Evolutionary conservation across 2,888 invertebrate genomes (phyloP), one percentile per base, ranked within the genome.

Genomic region (Archaeoteleia sp.): DNA sequence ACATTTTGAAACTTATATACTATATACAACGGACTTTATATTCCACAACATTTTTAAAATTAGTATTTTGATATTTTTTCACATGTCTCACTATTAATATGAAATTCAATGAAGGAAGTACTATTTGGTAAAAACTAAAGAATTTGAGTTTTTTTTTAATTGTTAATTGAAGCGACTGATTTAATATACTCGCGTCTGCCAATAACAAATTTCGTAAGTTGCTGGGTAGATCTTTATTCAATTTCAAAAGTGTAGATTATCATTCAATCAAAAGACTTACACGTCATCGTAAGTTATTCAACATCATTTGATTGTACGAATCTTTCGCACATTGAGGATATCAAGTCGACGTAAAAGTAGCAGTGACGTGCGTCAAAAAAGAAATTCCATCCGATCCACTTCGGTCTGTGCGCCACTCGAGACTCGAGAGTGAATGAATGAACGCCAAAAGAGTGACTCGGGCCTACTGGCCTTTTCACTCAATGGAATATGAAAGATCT

Each of bases 331-430:
- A 48, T 42, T 23, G 61, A 7, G 54, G 49, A n/a, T 27, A 43
- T 60, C 45, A 46, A 69, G 63, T 69, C 51, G 66, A 60, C 69
- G 63, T 35, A 63, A 69, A 69, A 72, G 71, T 67, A 69, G 69
- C 68, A 66, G 58, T 67, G 70, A 65, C 68, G 74, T 70, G 74
- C 70, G 78, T 79, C 78, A 76, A 75, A 73, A 78, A 76, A 72
- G 78, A 78, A 79, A 80, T 79, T 78, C 79, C 79, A 78, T 74
- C 76, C 78, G 77, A 74, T 75, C 78, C 78, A 75, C 77, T 76
- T 78, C 71, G 77, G 62, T 57, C 66, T 61, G 67, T 61, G 49
- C 69, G 75, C 79, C 79, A 81, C 80, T 82, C 80, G 76, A 79
- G 69, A 66, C 54, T 45, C 48, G 27, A 42, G 53, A 73, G 78